phyloP scores from a whole-genome alignment of 2,113 vertebrate species.

The Eurypyga helias region DNA sequence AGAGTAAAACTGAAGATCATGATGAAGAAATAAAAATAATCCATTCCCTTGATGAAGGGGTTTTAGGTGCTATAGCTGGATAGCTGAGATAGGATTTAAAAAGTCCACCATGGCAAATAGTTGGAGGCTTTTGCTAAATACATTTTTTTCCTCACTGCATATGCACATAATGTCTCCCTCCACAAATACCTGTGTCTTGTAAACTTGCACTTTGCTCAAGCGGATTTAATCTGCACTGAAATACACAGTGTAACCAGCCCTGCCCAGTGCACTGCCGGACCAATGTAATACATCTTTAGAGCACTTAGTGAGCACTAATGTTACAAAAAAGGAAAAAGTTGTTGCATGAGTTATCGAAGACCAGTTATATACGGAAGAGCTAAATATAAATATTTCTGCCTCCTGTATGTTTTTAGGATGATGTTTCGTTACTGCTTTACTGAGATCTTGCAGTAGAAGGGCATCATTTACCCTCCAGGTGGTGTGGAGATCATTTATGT shows the following conservation, averaged over 20 bases:
- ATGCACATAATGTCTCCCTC: background rate
- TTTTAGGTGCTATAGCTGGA: background rate
- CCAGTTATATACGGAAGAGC: background rate
- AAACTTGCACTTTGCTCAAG: background rate
- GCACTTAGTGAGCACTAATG: background rate
- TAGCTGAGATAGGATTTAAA: background rate
- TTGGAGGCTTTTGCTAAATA: background rate
- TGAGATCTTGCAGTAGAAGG: background rate
- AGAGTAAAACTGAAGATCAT: background rate
- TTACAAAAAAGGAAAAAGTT: background rate
- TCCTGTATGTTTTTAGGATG: background rate
- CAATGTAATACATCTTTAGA: background rate
- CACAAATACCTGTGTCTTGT: background rate
- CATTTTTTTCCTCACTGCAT: fast-evolving
- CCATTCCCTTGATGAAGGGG: background rate
- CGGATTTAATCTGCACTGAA: background rate
- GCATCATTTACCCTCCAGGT: background rate
- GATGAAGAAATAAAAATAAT: no score
- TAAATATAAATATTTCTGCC: background rate
- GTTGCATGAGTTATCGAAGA: background rate
- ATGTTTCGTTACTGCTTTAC: background rate
- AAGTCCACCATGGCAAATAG: background rate
- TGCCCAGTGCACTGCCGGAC: background rate
- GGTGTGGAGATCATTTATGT: background rate
- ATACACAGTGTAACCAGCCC: fast-evolving